Percentiles rank a stretch among this genome's conserved stretches.
Conservation (phyloP, 2,113 vertebrate species). For the Plestiodon gilberti region DNA sequence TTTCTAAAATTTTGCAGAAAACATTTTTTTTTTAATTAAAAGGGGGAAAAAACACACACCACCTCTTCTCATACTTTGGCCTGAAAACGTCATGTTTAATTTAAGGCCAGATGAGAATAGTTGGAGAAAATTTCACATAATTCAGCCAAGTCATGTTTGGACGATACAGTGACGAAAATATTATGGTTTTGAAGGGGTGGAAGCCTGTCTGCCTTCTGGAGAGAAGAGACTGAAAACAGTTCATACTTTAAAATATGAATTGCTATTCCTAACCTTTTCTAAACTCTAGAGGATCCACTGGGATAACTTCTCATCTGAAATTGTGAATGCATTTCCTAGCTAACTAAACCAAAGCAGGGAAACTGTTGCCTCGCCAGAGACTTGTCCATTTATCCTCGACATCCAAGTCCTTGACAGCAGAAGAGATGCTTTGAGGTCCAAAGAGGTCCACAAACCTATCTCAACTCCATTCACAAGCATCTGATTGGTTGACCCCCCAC, state of each 20-base stretch:
- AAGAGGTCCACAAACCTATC: too few relatives aligned
- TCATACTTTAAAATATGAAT: background rate
- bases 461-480: background rate
- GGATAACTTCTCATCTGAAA: background rate
- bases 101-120: slow-evolving; percentile 12
- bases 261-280: background rate
- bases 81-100: slow-evolving; percentile 36
- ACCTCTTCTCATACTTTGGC: background rate
- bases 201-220: background rate
- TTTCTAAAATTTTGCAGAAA: slow-evolving; percentile 13
- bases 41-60: background rate
- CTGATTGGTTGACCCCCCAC: background rate
- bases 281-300: background rate
- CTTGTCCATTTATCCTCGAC: background rate
- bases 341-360: background rate
- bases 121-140: background rate
- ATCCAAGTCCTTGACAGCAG: background rate
- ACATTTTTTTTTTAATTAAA: slow-evolving; percentile 7
- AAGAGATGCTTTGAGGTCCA: background rate
- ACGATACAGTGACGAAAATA: background rate
- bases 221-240: slow-evolving; percentile 1
- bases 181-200: slow-evolving; percentile 6
- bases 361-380: background rate
- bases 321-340: background rate
- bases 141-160: slow-evolving; percentile 26